Base-by-base conservation (phyloP, 1,140 invertebrate species). In the Tetragonula clypearis region DNA sequence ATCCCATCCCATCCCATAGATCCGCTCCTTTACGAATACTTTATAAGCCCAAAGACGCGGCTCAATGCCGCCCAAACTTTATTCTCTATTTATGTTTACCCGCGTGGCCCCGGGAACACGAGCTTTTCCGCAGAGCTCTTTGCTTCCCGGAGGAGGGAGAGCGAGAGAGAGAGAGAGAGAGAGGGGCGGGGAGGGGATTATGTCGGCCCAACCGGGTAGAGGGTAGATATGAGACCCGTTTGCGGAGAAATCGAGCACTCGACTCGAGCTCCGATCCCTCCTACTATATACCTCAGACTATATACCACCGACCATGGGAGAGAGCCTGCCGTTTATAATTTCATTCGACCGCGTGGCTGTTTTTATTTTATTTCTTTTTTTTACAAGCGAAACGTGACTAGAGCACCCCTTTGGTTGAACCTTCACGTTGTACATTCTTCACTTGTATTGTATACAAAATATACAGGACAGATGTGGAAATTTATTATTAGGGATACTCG, bases 1-100 rank as follows among this genome's bases (percentile, higher is more conserved):
- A 0, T 8, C 41, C 41, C 41, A 8, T 49, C 8, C 79, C 81
- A 0, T 17, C 80, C 68, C 65, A 30, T 30, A 14, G n/a, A 26
- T 82, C 35, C 69, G 69, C 87, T 89, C 87, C 92, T 93, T 93
- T 93, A 87, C 91, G 94, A 94, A 94, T 94, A 94, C 92, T 95
- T 94, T 94, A 94, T 93, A 90, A 90, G 85, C 89, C 76, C 62
- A 84, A 92, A 91, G 88, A 89, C 82, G 85, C 75, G 83, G 84
- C 88, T 89, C 91, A 88, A 91, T 92, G 86, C 87, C 77, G 80
- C 83, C 82, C 84, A 87, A 90, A 92, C 84, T 92, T 93, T 92
- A 93, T 93, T 92, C 90, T 89, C 90, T 93, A 93, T 93, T 94
- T 93, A 93, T 92, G 89, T 93, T 94, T 92, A 92, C 87, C 71